These are phyloP conservation scores for Tylochromis polylepis DNA, from an alignment of 2,113 vertebrate species.

Conservation along the genomic window DNA sequence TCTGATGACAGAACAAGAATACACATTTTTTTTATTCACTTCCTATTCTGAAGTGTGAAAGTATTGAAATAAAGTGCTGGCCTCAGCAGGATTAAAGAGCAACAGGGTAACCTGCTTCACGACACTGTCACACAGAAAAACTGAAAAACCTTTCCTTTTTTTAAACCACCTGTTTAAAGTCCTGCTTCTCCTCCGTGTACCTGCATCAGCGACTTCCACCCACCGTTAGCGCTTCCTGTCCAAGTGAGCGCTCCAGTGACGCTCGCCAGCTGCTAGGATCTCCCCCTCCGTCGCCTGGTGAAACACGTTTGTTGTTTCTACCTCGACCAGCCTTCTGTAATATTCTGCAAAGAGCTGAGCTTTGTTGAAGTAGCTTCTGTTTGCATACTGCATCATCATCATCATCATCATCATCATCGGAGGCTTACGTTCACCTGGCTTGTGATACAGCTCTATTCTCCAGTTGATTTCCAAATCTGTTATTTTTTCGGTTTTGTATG, in stretches of 20 bases:
- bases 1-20: neutral
- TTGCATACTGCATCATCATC: neutral
- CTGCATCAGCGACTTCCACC: neutral
- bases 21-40: fast-evolving
- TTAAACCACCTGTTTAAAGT: too few species aligned
- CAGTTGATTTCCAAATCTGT: neutral
- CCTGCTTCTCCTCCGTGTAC: too few species aligned
- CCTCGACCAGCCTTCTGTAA: neutral
- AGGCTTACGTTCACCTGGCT: neutral
- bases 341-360: neutral
- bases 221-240: neutral
- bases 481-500: neutral
- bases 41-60: neutral
- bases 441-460: neutral
- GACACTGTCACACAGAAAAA: neutral
- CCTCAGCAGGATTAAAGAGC: neutral
- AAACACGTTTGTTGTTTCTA: neutral
- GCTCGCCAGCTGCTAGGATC: neutral
- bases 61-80: neutral
- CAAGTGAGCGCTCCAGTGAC: neutral
- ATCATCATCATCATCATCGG: neutral
- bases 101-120: neutral
- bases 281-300: neutral
- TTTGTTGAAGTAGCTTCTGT: neutral
- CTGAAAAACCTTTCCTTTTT: too few species aligned